phyloP scores from a whole-genome alignment of 2,113 vertebrate species.

The Sardina pilchardus region DNA sequence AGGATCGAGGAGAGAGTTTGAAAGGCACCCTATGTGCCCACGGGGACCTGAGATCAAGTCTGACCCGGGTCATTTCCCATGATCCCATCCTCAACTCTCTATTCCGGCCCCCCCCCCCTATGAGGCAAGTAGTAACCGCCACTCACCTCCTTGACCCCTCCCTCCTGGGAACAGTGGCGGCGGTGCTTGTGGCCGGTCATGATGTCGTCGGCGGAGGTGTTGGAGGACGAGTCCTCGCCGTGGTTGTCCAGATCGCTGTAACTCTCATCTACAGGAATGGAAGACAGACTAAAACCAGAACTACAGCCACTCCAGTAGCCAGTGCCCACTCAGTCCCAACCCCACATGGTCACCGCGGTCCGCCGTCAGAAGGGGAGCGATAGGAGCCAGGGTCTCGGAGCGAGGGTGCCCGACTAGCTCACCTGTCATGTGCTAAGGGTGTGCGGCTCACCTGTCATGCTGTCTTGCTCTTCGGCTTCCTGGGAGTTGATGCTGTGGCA shows the following conservation, averaged over 20 bases:
- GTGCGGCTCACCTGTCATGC: constrained; percentile 64
- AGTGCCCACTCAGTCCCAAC: constrained; percentile 62
- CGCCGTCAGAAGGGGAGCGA: too few species aligned
- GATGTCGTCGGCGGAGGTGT: constrained; percentile 73
- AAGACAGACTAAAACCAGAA: constrained; percentile 58
- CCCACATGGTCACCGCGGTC: not conserved
- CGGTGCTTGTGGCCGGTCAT: constrained; percentile 68
- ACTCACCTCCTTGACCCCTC: constrained; percentile 75
- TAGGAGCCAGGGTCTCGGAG: too few species aligned
- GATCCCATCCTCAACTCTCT: not conserved
- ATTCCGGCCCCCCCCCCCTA: too few species aligned
- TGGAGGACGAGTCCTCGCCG: constrained; percentile 75
- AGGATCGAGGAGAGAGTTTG: too few species aligned
- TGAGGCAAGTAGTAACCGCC: not conserved
- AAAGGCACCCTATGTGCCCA: too few species aligned
- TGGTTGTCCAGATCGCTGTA: constrained; percentile 76
- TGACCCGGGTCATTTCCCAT: too few species aligned
- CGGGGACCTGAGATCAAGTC: too few species aligned
- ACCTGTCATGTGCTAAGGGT: not conserved
- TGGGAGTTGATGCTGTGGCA: constrained; percentile 76
- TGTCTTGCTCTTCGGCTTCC: constrained; percentile 74
- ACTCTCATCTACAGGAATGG: constrained; percentile 71
- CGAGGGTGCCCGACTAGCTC: too few species aligned
- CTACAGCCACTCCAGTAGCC: constrained; percentile 69
- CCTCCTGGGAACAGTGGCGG: constrained; percentile 63